Conservation (phyloP, 2,113 vertebrate genomes). For the Patagioenas fasciata region DNA sequence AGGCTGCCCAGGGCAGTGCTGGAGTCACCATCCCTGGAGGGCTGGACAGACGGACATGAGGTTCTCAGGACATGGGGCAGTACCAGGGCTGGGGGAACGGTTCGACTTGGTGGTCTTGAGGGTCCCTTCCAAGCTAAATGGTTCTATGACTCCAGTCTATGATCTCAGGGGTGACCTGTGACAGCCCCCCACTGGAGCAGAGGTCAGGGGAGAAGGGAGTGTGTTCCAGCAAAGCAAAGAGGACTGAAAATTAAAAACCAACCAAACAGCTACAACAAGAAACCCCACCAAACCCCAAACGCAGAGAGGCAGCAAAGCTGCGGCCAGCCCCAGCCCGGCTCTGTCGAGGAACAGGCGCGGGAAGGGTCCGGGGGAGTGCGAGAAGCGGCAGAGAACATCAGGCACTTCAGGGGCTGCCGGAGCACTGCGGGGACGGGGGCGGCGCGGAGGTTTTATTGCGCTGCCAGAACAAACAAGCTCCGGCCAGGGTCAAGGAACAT, state of each 20-base stretch:
- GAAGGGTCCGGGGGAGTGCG: not conserved
- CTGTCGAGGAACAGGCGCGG: conserved; percentile 25
- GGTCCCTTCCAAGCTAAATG: no score
- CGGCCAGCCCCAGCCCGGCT: not conserved
- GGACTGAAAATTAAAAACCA: not conserved
- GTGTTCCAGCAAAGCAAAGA: not conserved
- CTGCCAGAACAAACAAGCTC: conserved; percentile 63
- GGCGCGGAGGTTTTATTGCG: conserved; percentile 30
- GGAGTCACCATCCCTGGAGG: no score
- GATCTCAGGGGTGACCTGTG: not conserved
- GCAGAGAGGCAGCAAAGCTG: no score
- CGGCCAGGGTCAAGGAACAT: conserved; percentile 47
- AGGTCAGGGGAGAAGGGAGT: not conserved
- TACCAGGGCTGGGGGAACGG: no score
- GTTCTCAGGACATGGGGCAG: no score
- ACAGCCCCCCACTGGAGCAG: not conserved
- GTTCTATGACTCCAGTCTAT: no score
- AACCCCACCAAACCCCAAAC: no score
- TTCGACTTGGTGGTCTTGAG: no score
- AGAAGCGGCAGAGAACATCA: conserved; percentile 39
- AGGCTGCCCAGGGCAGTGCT: no score
- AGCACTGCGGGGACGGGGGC: not conserved
- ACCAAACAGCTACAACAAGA: no score
- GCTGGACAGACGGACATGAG: no score
- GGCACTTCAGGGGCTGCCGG: conserved; percentile 26